Evolutionary conservation across 2,888 invertebrate genomes (phyloP).

Genomic region (Tiphia femorata): DNA sequence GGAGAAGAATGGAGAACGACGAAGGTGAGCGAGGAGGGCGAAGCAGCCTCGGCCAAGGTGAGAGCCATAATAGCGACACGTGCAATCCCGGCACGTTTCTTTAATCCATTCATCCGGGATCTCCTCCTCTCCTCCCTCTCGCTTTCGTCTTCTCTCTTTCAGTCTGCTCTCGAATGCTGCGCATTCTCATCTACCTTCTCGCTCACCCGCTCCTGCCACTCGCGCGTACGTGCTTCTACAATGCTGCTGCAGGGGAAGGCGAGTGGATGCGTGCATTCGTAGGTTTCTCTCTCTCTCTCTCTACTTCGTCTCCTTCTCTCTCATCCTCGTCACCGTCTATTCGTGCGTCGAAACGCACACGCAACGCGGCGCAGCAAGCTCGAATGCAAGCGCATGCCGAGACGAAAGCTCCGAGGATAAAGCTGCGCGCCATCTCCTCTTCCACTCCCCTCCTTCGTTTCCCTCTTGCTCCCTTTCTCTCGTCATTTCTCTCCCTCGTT

Average conservation of each 20-base stretch:
- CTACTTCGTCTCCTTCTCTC: too few relatives aligned
- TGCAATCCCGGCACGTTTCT: constrained; percentile 22
- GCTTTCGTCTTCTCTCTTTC: too few relatives aligned
- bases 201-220: neutral
- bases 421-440: constrained; percentile 13
- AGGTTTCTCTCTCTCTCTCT: too few relatives aligned
- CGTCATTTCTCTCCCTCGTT: too few relatives aligned
- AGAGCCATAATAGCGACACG: constrained; percentile 2
- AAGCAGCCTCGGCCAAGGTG: constrained; percentile 1
- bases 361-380: neutral
- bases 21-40: neutral
- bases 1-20: neutral
- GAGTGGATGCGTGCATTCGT: neutral
- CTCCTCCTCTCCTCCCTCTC: too few relatives aligned
- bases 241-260: neutral
- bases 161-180: too few relatives aligned
- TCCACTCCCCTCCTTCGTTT: too few relatives aligned
- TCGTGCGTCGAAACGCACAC: too few relatives aligned
- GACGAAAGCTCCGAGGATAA: constrained; percentile 20
- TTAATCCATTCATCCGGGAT: constrained; percentile 24
- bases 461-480: too few relatives aligned
- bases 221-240: neutral
- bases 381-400: constrained; percentile 17
- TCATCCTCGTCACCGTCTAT: too few relatives aligned
- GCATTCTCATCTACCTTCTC: too few relatives aligned